A percentile compares a stretch with the other conserved stretches of the same genome.
phyloP scores from a whole-genome alignment of 2,888 invertebrate genomes.

The Hybos culiciformis region DNA sequence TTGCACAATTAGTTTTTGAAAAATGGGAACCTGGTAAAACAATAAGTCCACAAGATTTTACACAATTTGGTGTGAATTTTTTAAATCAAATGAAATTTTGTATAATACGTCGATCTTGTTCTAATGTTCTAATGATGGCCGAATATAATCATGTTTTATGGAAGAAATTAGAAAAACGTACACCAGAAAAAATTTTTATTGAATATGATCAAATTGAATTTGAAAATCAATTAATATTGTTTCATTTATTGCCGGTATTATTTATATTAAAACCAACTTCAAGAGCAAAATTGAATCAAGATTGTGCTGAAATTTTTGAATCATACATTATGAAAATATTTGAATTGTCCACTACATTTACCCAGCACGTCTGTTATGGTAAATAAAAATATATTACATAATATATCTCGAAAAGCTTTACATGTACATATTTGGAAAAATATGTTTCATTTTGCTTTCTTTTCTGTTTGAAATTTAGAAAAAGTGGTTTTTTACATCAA shows the following conservation, averaged over 20 bases:
- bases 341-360: conserved; percentile 47
- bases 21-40: conserved; percentile 20
- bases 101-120: conserved; percentile 25
- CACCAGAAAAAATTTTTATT: conserved; percentile 29
- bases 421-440: no score
- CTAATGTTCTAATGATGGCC: conserved; percentile 30
- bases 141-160: conserved; percentile 35
- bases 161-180: conserved; percentile 30
- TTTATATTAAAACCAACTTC: conserved; percentile 33
- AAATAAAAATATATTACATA: no score
- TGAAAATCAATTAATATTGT: conserved; percentile 46
- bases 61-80: conserved; percentile 27
- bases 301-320: conserved; percentile 38
- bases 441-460: no score
- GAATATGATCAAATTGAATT: conserved; percentile 34
- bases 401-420: no score
- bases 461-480: no score
- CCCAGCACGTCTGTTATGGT: conserved; percentile 46
- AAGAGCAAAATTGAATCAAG: conserved; percentile 21
- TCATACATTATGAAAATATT: conserved; percentile 46
- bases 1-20: conserved; percentile 27
- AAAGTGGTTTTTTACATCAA: no score
- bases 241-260: conserved; percentile 49
- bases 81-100: conserved; percentile 34
- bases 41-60: conserved; percentile 13